Base-by-base conservation (phyloP, 2,797 vertebrate species). In the Gorsachius magnificus region DNA sequence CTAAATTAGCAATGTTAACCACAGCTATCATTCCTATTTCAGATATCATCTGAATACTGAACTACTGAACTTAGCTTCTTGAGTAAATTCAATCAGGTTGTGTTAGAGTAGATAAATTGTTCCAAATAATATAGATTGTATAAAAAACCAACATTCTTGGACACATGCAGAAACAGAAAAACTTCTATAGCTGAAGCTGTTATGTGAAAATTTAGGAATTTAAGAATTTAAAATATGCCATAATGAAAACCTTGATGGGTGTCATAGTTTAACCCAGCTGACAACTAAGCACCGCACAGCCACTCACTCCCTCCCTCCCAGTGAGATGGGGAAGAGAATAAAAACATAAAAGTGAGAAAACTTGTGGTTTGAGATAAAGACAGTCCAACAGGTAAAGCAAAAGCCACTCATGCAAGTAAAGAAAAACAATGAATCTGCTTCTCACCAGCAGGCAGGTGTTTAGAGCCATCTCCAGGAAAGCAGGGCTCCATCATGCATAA, bases 231-330 rank as follows among this genome's bases (percentile, higher is more conserved):
- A 92, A 90, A 75, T 51, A 57, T 2, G 2, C 26, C 13, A 60
- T 64, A 70, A 10, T 61, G 72, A 77, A 92, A 88, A 88, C 2
- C 16, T 72, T 65, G 45, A 58, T 71, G 18, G 9, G 6, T 64
- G 16, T 11, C 36, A 6, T 20, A 12, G 12, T 83, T 87, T 87
- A 89, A 77, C 18, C 2, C 17, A 60, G 28, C 33, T 24, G 10
- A 11, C 43, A 80, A 68, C 56, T 70, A n/a, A 61, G 36, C 15
- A 9, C 15, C n/a, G 50, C 16, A 31, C 16, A 60, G 56, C 45
- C 16, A 2, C 9, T 74, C 2, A 0, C 19, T 91, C 33, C 13
- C 14, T 69, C 24, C 16, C 19, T 11, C 20, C 11, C 10, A 2
- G 35, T 45, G 38, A 38, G 8, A 13, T 41, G 6, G 16, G 17